These are phyloP conservation scores for Blastobasis lacticolella DNA, from an alignment of 2,888 invertebrate genomes.

Conservation along the genomic window DNA sequence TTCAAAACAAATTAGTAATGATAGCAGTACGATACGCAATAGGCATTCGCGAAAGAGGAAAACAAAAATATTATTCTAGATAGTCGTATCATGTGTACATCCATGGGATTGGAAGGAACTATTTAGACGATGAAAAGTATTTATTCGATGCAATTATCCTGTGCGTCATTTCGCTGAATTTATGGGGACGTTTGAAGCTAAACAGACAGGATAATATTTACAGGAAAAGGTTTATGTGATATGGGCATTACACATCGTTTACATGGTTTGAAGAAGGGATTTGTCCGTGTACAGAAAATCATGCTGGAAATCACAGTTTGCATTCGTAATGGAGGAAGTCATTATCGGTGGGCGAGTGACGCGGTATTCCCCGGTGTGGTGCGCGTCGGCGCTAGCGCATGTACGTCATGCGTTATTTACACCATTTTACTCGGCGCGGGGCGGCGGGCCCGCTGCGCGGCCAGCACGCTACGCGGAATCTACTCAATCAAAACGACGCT, in stretches of 20 bases:
- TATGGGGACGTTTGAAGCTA: no score
- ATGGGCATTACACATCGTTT: no score
- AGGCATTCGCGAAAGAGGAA: not conserved
- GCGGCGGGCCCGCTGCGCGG: constrained; percentile 14
- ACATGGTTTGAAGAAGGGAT: no score
- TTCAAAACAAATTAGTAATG: constrained; percentile 36
- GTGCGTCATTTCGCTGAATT: no score
- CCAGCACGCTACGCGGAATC: constrained; percentile 33
- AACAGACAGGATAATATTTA: no score
- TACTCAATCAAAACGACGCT: constrained; percentile 28
- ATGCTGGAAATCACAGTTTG: constrained; percentile 3
- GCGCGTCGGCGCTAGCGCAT: constrained; percentile 13
- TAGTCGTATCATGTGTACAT: no score
- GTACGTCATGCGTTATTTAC: constrained; percentile 11
- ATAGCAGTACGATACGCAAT: constrained; percentile 22
- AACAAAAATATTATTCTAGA: no score
- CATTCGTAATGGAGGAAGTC: constrained; percentile 17
- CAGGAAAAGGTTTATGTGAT: no score
- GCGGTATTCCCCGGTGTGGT: constrained; percentile 48
- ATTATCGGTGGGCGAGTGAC: constrained; percentile 34
- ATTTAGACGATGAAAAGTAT: no score
- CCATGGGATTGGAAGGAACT: no score
- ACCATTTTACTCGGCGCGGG: constrained; percentile 27
- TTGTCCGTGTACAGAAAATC: not conserved
- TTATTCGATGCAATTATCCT: no score